Evolutionary conservation across 2,888 invertebrate genomes (phyloP).

Genomic region (Pristionchus mayeri): DNA sequence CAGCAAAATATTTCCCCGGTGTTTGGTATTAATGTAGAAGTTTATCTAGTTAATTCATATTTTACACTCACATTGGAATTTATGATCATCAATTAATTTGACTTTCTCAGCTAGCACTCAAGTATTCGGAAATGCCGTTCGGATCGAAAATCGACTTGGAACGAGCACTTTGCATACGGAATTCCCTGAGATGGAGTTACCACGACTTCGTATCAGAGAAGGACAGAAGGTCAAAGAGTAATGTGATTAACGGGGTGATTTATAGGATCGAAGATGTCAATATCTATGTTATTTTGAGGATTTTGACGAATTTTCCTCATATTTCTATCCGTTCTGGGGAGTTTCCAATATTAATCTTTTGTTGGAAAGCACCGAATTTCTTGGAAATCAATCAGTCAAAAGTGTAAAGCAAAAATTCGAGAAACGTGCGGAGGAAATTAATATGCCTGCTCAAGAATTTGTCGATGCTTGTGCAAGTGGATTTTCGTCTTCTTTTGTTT

Average conservation of each 20-base stretch:
- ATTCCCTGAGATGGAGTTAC: no score
- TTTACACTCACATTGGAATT: no score
- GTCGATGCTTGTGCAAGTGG: background rate
- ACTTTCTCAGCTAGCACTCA: no score
- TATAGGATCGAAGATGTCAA: no score
- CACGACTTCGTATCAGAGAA: no score
- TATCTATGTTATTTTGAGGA: background rate
- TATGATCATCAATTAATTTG: no score
- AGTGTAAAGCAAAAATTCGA: background rate
- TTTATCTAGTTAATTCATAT: no score
- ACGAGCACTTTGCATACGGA: background rate
- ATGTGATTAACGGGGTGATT: no score
- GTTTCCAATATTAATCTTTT: background rate
- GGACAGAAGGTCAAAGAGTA: no score
- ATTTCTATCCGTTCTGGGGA: background rate
- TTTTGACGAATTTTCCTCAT: background rate
- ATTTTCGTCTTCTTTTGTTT: no score
- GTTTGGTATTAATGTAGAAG: no score
- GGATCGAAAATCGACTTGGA: background rate
- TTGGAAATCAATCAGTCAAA: background rate
- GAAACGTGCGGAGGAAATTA: background rate
- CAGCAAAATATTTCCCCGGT: no score
- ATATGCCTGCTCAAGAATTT: background rate
- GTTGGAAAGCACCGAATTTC: background rate
- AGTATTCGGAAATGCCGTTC: background rate